Evolutionary conservation across 2,113 vertebrate species (phyloP), one percentile per base, ranked within the genome.

Genomic region (Aspiorhynchus laticeps): DNA sequence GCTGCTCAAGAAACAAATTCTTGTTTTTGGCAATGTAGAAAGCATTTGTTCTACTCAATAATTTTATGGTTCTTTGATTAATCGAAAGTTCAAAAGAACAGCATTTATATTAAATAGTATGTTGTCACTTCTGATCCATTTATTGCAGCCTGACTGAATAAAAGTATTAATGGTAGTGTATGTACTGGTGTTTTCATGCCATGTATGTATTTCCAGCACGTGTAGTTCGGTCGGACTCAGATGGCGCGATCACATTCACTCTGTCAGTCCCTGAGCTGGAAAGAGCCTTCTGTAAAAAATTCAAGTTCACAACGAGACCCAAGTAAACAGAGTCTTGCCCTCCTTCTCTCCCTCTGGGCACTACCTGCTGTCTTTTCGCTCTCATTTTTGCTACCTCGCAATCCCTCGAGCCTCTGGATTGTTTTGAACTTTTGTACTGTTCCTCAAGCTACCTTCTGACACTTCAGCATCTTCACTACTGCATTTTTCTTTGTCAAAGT

Each of bases 211-310:
- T 94, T 63, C 9, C 95, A 97, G 96, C 94, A 91, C 89, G 43
- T 83, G 93, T 93, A 84, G 91, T 92, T 91, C 88, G 75, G 82
- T 94, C 92, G 87, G 95, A 94, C 89, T 91, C 92, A 76, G 96
- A 94, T 77, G 95, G 93, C 91, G 90, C 92, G 93, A 95, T 95
- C 88, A 95, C 94, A 85, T 94, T 96, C 92, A 96, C 94, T 85
- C 43, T 94, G 91, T 97, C 95, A 59, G 93, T 95, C 88, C 89
- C 91, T 59, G 96, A 96, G 91, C 93, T 93, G 94, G 95, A 97
- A 91, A 92, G 92, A 48, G 90, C 95, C 94, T 95, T 88, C 51
- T 94, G 94, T 89, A 95, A 94, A 92, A 95, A 94, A 91, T 96
- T 95, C 94, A 95, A 95, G 93, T 92, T 85, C 87, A 88, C 89